phyloP scores from a whole-genome alignment of 2,113 vertebrate genomes.

The Pachycephala philippinensis region DNA sequence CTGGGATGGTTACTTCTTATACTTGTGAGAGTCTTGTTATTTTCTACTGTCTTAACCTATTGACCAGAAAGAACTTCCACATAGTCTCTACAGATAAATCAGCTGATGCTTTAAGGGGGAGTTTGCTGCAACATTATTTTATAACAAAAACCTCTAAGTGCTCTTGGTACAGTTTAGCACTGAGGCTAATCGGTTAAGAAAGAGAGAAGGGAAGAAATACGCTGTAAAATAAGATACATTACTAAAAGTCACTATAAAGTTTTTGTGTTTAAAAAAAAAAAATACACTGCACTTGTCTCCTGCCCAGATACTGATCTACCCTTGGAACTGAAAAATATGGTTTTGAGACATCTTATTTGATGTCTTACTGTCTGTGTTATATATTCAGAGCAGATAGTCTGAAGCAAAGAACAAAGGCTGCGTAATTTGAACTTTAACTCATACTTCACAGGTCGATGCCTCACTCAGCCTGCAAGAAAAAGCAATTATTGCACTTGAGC shows the following conservation, averaged over 20 bases:
- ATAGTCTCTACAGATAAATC: not conserved
- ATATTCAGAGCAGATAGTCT: constrained; percentile 65
- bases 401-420: constrained; percentile 63
- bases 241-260: not conserved
- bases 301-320: not conserved
- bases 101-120: not conserved
- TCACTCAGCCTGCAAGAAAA: constrained; percentile 63
- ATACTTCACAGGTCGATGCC: constrained; percentile 62
- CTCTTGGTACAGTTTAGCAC: not conserved
- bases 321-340: not conserved
- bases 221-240: not conserved
- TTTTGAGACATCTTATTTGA: not conserved
- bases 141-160: not conserved
- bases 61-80: constrained; percentile 4
- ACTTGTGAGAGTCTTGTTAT: constrained; percentile 13
- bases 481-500: constrained; percentile 67
- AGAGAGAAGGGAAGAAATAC: not conserved
- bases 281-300: not conserved
- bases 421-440: constrained; percentile 70
- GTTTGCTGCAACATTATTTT: not conserved
- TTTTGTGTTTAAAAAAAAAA: not conserved
- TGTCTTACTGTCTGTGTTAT: constrained; percentile 17
- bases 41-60: constrained; percentile 25
- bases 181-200: not conserved
- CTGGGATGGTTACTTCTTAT: not conserved